phyloP scores from a whole-genome alignment of 2,888 invertebrate species.

The Petrolisthes manimaculis region DNA sequence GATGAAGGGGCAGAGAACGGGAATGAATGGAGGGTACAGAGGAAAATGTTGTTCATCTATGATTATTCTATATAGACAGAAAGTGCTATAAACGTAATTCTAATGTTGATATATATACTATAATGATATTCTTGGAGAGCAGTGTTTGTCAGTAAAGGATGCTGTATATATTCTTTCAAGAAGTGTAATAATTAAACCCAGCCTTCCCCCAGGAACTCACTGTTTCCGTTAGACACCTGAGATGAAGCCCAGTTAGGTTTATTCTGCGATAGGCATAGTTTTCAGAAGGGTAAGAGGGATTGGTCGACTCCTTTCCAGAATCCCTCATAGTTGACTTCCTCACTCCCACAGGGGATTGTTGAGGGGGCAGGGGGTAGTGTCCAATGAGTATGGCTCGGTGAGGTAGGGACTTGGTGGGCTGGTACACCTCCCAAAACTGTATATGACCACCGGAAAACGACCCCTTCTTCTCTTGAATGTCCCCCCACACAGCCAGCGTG shows the following conservation, averaged over 20 bases:
- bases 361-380: not conserved
- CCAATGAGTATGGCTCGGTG: conserved; percentile 5
- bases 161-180: too few species aligned
- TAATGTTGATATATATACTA: too few species aligned
- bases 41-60: too few species aligned
- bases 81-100: too few species aligned
- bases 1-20: too few species aligned
- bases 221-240: not conserved
- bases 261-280: not conserved
- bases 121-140: too few species aligned
- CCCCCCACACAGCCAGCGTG: conserved; percentile 12
- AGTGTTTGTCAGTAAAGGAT: too few species aligned
- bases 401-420: not conserved
- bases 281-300: not conserved
- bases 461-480: not conserved
- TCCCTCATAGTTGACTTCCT: not conserved
- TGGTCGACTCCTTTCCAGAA: not conserved
- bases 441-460: not conserved
- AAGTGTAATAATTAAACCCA: not conserved
- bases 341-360: not conserved
- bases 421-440: conserved; percentile 26
- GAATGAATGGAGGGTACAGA: too few species aligned
- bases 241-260: conserved; percentile 13
- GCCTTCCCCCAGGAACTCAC: not conserved
- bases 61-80: too few species aligned